Conservation (phyloP, 2,797 vertebrate genomes). For the Cossypha dichroa region DNA sequence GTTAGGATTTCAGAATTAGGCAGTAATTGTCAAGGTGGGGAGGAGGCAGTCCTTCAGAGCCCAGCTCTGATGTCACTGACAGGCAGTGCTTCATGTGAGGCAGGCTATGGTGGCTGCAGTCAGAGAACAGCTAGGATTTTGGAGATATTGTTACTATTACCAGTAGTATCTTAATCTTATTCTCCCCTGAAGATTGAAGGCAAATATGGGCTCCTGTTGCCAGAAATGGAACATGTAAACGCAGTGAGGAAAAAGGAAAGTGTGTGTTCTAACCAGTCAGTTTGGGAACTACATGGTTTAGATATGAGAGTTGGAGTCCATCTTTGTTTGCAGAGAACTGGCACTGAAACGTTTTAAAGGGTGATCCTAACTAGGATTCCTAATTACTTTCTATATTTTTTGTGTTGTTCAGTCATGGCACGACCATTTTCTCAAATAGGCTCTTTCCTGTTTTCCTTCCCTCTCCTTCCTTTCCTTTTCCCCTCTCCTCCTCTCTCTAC, state of each 20-base stretch:
- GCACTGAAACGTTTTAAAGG: rapidly evolving
- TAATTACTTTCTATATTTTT: neutral
- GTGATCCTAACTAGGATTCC: neutral
- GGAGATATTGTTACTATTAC: neutral
- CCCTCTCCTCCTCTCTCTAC: slow-evolving; percentile 17
- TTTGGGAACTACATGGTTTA: neutral
- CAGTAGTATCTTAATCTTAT: neutral
- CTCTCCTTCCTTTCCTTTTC: neutral
- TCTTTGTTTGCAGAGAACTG: neutral
- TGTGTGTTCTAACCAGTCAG: rapidly evolving
- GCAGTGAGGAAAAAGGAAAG: neutral
- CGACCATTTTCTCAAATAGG: neutral
- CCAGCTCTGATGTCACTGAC: neutral
- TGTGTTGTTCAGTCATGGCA: neutral
- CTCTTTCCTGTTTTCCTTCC: neutral
- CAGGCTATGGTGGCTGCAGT: neutral
- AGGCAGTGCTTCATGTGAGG: neutral
- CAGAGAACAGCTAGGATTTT: neutral
- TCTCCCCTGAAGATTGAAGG: rapidly evolving
- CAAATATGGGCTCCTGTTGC: neutral
- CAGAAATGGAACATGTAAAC: neutral
- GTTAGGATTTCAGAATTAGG: neutral
- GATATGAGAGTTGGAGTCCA: neutral
- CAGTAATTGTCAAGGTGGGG: neutral
- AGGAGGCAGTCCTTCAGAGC: neutral